These are phyloP conservation scores for Aegithalos caudatus DNA, from an alignment of 2,113 vertebrate species.

Conservation along the genomic window DNA sequence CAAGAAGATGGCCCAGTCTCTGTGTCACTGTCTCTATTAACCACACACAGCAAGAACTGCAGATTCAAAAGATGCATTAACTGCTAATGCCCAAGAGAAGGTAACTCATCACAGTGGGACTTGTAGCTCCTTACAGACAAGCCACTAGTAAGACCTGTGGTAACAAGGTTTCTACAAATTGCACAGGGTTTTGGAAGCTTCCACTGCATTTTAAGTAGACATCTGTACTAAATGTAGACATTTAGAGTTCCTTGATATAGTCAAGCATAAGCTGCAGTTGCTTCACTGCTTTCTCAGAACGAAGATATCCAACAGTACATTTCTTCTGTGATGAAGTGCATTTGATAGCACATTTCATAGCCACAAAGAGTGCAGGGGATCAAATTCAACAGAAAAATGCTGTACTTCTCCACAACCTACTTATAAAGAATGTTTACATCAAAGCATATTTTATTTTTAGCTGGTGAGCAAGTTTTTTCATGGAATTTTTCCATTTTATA, in stretches of 20 bases:
- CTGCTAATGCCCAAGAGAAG: not conserved
- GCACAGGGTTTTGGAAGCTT: not conserved
- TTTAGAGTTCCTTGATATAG: not conserved
- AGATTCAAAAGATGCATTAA: not conserved
- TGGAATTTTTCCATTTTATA: not conserved
- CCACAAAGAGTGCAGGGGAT: not conserved
- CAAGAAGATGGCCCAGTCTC: not conserved
- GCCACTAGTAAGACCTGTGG: not conserved
- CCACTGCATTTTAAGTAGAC: not conserved
- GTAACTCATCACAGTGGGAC: not conserved
- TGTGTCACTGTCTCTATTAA: not conserved
- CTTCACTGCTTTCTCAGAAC: not conserved
- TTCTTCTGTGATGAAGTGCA: not conserved
- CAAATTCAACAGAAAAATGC: not conserved
- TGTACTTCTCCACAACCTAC: not conserved
- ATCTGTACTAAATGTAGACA: not conserved
- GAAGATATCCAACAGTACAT: accelerated
- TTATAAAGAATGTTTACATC: not conserved
- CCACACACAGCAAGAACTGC: not conserved
- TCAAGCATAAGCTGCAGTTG: not conserved
- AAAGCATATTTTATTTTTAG: not conserved
- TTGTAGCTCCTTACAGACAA: not conserved
- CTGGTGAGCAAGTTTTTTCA: not conserved
- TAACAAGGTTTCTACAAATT: not conserved
- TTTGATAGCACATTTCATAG: not conserved